Evolutionary conservation across 2,113 vertebrate species (phyloP), one percentile per base, ranked within the genome.

Genomic region (Rhadina sibilatrix): DNA sequence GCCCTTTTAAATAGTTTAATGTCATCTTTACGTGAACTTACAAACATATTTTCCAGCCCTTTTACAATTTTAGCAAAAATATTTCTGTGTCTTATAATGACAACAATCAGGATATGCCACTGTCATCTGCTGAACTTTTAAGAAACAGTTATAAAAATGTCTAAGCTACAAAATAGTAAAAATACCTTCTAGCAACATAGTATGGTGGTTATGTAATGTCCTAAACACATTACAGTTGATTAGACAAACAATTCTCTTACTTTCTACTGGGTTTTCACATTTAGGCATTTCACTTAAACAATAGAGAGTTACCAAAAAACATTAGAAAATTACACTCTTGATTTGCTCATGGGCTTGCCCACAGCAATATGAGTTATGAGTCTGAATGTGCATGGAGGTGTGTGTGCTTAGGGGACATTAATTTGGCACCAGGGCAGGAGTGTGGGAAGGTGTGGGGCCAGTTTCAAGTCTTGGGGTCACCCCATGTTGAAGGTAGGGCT

Each of bases 371-470:
- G 0, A 57, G 27, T 4, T 56, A 7, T 38, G 64, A 66, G 61
- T 25, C 18, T 2, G 4, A 24, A 79, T 49, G 28, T 33, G 20
- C 33, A 17, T 0, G 0, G 23, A 37, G 37, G 4, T 18, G 37
- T 5, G 2, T 33, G 44, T 63, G 30, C 66, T 50, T 4, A 49
- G 42, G 23, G 0, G 1, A 25, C 11, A 1, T 16, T 38, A 15
- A 27, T 38, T 9, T 49, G 75, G 46, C 60, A 27, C 20, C 27
- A 12, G 20, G 65, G 38, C 3, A 21, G n/a, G 18, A 49, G 18
- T 5, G 10, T 42, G 68, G 52, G 52, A 47, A 72, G 15, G 11
- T n/a, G 19, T 5, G 25, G 23, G 42, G 49, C 27, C 7, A 5
- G 25, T 21, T 64, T 37, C 5, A 25, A 19, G 40, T 35, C 37